Evolutionary conservation across 1,140 invertebrate species (phyloP).

Genomic region (Scaptodrosophila lebanonensis): DNA sequence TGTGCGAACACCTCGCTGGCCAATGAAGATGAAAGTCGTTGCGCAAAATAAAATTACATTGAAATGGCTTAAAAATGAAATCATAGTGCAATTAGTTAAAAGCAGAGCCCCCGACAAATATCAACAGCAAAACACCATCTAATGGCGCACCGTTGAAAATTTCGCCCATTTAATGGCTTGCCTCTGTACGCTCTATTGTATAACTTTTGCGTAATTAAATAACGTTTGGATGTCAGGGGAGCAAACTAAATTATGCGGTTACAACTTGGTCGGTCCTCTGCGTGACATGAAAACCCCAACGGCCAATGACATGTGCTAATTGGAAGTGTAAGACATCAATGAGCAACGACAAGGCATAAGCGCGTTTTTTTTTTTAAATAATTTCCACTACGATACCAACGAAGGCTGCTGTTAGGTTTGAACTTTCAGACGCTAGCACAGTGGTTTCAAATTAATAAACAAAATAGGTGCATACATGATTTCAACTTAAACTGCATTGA

Average conservation of each 20-base stretch:
- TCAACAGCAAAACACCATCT: background rate
- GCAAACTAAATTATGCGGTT: conserved; percentile 59
- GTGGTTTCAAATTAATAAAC: too few relatives aligned
- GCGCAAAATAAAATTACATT: conserved; percentile 64
- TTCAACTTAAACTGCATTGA: too few relatives aligned
- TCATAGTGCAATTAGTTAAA: conserved; percentile 65
- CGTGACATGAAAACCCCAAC: too few relatives aligned
- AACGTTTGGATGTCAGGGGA: conserved; percentile 46
- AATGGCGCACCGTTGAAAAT: conserved; percentile 29
- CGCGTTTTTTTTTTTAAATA: conserved; percentile 51
- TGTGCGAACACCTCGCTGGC: conserved; percentile 10
- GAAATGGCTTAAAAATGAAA: conserved; percentile 66
- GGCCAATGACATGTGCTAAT: conserved; percentile 61
- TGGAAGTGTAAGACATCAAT: conserved; percentile 51
- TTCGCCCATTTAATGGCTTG: conserved; percentile 45
- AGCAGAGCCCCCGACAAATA: conserved; percentile 20
- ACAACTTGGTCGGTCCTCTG: too few relatives aligned
- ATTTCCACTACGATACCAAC: too few relatives aligned
- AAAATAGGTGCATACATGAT: too few relatives aligned
- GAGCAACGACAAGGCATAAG: conserved; percentile 18
- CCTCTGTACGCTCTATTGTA: conserved; percentile 47
- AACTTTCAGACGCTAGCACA: too few relatives aligned
- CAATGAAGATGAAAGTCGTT: conserved; percentile 73
- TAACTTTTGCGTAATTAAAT: conserved; percentile 70
- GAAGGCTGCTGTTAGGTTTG: too few relatives aligned